Evolutionary conservation across 2,113 vertebrate genomes (phyloP), one percentile per base, ranked within the genome.

Genomic region (Megaptera novaeangliae): DNA sequence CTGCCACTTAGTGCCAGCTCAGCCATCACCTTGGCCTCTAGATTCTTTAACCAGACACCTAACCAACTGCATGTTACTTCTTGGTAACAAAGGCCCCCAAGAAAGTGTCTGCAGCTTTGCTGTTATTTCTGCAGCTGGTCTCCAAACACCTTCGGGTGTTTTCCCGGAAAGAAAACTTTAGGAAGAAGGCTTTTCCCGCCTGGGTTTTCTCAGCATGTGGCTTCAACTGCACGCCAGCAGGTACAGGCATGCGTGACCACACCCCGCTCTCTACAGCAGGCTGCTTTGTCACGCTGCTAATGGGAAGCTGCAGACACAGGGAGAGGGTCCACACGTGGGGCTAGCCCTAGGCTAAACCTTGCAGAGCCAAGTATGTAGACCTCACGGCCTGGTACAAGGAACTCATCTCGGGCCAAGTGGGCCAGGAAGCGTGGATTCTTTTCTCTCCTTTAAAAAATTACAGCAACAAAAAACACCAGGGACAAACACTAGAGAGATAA

Each of bases 371-470:
- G 27, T 25, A 5, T 44, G 36, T 68, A 14, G 63, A 80, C 11
- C n/a, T 52, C 0, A 0, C 0, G 0, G 31, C 17, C 68, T 21
- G 2, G 9, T 8, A 4, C 7, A 7, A 29, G 59, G 4, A 31
- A 6, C 31, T 63, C 59, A 8, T 10, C 3, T 31, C 29, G 29
- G 52, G 44, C 64, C 29, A n/a, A 20, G n/a, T 12, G 5, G 39
- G 11, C 52, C 41, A 44, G n/a, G 23, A 66, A 75, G 41, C 27
- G 6, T 9, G 44, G 34, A 41, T 9, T 80, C 80, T 72, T 21
- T 4, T 92, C n/a, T 90, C n/a, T 20, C 15, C 52, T 83, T 75
- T 20, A 36, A 66, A 68, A 94, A 81, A 31, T 34, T 7, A 59
- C 8, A 17, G 23, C 77, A 36, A 57, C 31, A n/a, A 23, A 21